Evolutionary conservation across 30 jellyfish, hydroid and myxozoan species (phyloP).

Genomic region (Cassiopea xamachana): DNA sequence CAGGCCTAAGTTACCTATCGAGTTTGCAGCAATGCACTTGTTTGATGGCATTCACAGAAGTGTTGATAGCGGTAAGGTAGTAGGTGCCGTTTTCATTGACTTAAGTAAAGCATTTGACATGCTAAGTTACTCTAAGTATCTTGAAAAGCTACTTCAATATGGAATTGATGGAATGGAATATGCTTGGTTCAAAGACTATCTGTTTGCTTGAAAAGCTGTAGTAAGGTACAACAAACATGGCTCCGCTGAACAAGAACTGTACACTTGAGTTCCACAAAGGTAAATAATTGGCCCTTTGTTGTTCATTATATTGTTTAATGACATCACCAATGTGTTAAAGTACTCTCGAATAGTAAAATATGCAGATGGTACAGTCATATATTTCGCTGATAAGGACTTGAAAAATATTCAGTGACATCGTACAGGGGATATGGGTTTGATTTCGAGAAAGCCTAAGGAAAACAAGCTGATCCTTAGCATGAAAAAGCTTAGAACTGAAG

Average conservation of each 20-base stretch:
- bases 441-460: background rate
- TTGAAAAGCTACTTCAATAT: conserved; percentile 40
- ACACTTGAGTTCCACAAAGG: conserved; percentile 68
- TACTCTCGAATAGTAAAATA: conserved; percentile 60
- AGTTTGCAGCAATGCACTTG: conserved; percentile 35
- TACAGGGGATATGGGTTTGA: conserved; percentile 64
- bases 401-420: conserved; percentile 43
- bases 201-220: conserved; percentile 67
- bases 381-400: conserved; percentile 56
- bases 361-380: conserved; percentile 63
- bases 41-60: background rate
- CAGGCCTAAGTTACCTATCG: conserved; percentile 32
- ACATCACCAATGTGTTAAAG: conserved; percentile 46
- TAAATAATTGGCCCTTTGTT: conserved; percentile 54
- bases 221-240: conserved; percentile 55
- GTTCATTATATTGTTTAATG: conserved; percentile 36
- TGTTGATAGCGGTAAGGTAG: background rate
- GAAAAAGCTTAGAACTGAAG: too few relatives aligned
- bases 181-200: conserved; percentile 69
- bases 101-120: background rate
- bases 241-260: conserved; percentile 57
- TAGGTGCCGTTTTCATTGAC: background rate
- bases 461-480: too few relatives aligned
- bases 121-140: background rate
- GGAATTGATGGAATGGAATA: conserved; percentile 68